Evolutionary conservation across 2,888 invertebrate species (phyloP).

Genomic region (Acanthacorydalis orientalis): DNA sequence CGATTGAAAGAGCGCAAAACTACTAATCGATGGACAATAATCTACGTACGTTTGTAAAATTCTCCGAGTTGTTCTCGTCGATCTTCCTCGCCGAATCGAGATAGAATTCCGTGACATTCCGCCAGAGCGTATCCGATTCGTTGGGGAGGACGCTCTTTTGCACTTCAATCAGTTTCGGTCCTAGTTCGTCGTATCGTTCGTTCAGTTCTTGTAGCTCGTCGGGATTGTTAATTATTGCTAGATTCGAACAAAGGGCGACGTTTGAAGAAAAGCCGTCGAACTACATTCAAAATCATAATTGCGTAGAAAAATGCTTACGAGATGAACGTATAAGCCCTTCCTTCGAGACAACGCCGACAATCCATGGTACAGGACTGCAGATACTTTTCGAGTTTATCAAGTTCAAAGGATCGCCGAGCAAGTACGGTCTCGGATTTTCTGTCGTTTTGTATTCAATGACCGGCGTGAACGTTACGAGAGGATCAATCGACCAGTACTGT

Average conservation of each 20-base stretch:
- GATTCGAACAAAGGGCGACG: slow-evolving; percentile 5
- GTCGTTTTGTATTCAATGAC: slow-evolving; percentile 24
- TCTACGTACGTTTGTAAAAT: slow-evolving; percentile 18
- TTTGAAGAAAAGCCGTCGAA: too few relatives aligned
- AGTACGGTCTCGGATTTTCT: slow-evolving; percentile 25
- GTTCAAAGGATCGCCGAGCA: slow-evolving; percentile 25
- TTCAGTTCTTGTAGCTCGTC: slow-evolving; percentile 13
- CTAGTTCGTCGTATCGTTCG: slow-evolving; percentile 14
- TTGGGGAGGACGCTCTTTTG: slow-evolving; percentile 12
- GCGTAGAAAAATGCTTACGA: slow-evolving; percentile 18
- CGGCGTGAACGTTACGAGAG: slow-evolving; percentile 27
- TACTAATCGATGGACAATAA: not conserved
- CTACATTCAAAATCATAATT: too few relatives aligned
- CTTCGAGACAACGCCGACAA: slow-evolving; percentile 27
- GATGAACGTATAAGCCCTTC: slow-evolving; percentile 32
- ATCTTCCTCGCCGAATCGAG: slow-evolving; percentile 12
- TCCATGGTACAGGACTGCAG: slow-evolving; percentile 26
- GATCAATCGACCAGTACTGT: slow-evolving; percentile 31
- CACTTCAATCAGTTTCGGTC: slow-evolving; percentile 14
- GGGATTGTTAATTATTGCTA: slow-evolving; percentile 15
- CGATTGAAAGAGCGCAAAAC: too few relatives aligned
- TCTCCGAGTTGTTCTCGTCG: slow-evolving; percentile 14
- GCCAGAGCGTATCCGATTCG: slow-evolving; percentile 11
- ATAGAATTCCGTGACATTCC: slow-evolving; percentile 15
- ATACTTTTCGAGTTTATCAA: slow-evolving; percentile 24